phyloP scores from a whole-genome alignment of 2,113 vertebrate genomes.

The Tapirus terrestris region DNA sequence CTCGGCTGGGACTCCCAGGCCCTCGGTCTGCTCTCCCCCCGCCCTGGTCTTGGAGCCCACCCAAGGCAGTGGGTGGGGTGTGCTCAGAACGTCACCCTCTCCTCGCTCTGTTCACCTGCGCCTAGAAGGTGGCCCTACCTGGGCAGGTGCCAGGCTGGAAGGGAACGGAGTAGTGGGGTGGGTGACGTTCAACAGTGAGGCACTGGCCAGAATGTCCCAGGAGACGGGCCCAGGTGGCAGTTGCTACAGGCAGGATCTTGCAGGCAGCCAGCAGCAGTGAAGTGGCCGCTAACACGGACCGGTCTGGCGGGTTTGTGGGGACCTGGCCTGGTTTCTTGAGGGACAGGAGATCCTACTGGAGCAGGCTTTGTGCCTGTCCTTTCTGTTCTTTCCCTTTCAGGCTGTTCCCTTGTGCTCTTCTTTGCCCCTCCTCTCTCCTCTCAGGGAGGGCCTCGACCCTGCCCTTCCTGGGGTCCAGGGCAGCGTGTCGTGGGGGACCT shows the following conservation, averaged over 20 bases:
- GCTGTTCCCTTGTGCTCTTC: not conserved
- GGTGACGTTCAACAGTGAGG: not conserved
- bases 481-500: too few species aligned
- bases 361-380: not conserved
- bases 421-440: not conserved
- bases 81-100: not conserved
- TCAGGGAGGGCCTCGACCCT: not conserved
- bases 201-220: not conserved
- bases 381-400: not conserved
- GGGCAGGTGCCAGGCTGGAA: not conserved
- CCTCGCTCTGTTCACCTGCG: not conserved
- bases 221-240: not conserved
- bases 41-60: not conserved
- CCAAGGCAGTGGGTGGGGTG: not conserved
- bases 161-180: not conserved
- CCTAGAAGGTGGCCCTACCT: not conserved
- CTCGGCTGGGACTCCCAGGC: not conserved
- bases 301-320: constrained; percentile 61
- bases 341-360: not conserved
- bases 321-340: not conserved
- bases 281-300: constrained; percentile 2
- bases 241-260: not conserved
- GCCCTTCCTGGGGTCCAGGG: not conserved
- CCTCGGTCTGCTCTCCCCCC: not conserved
- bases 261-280: rapidly evolving